Evolutionary conservation across 2,113 vertebrate species (phyloP).

Genomic region (Parus major): DNA sequence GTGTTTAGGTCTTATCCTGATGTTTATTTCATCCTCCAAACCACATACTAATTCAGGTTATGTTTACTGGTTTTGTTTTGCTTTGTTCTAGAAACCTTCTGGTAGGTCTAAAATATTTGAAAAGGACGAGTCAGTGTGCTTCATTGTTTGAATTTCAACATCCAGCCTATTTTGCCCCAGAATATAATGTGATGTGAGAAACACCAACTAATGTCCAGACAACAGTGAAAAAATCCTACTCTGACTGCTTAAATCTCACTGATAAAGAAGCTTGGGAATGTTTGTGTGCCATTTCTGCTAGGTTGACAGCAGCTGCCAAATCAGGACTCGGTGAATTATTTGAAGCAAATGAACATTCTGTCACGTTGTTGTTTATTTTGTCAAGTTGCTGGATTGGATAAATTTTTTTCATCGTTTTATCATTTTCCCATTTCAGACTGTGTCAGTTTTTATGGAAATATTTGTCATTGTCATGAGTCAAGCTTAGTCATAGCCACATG

Average conservation of each 20-base stretch:
- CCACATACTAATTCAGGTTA: background rate
- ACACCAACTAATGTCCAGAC: background rate
- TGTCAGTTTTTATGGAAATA: background rate
- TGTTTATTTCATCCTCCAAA: background rate
- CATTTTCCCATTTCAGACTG: background rate
- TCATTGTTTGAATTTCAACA: background rate
- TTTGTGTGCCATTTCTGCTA: background rate
- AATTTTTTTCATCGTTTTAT: background rate
- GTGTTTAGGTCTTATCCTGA: background rate
- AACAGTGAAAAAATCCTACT: background rate
- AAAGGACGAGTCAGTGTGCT: background rate
- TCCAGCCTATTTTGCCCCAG: background rate
- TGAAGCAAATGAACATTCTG: background rate
- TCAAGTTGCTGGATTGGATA: background rate
- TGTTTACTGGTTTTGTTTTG: background rate
- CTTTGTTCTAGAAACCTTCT: background rate
- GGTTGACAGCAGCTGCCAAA: background rate
- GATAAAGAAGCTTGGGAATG: background rate
- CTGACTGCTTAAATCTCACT: background rate
- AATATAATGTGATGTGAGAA: background rate
- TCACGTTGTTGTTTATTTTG: background rate
- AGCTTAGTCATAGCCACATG: conserved; percentile 1
- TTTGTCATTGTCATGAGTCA: background rate
- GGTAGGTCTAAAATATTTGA: background rate
- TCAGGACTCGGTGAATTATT: background rate